Evolutionary conservation across 37 sponge, comb jelly and placozoan genomes (phyloP), one percentile per base, ranked within the genome.

Genomic region (Cladorhizidae sp.): DNA sequence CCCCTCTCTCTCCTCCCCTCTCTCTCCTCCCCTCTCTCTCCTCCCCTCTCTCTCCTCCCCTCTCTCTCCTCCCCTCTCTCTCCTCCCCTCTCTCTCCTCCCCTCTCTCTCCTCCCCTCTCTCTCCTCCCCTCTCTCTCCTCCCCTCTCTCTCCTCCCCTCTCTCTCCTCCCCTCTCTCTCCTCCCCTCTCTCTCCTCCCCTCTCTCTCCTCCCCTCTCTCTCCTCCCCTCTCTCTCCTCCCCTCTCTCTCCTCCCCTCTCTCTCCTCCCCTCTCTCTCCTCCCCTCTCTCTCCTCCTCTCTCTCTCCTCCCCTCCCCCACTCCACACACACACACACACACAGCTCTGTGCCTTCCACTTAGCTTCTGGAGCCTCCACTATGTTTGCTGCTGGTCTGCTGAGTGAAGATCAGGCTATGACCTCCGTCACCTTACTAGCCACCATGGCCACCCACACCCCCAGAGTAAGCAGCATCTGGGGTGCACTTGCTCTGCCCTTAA

Each of bases 261-360:
- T 17, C 29, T 12, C 62, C 62, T 17, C 5, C 28, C 29, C 62
- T 12, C 12, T 61, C 62, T 61, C 6, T 17, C 49, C 49, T 45
- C 49, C 49, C 9, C 5, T 9, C 49, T 45, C 9, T 9, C 49
- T 45, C 49, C 49, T 45, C 9, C 49, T 9, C 5, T 9, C 49
- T 9, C 49, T 45, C 9, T 45, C 49, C 49, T 45, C 9, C 49
- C 9, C 49, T 45, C 5, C 59, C 14, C 14, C 3, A 21, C 54
- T 22, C 40, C 35, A n/a, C n/a, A n/a, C n/a, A n/a, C n/a, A n/a
- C n/a, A n/a, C n/a, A n/a, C n/a, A n/a, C n/a, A 25, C 45, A 14
- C 67, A 78, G 79, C 25, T 78, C 67, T 67, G 51, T 49, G 39
- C 38, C 42, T 54, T 67, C 54, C 51, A 64, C 33, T 20, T 78